Base-by-base conservation (phyloP, 2,888 invertebrate genomes). In the Panzeria rudis region DNA sequence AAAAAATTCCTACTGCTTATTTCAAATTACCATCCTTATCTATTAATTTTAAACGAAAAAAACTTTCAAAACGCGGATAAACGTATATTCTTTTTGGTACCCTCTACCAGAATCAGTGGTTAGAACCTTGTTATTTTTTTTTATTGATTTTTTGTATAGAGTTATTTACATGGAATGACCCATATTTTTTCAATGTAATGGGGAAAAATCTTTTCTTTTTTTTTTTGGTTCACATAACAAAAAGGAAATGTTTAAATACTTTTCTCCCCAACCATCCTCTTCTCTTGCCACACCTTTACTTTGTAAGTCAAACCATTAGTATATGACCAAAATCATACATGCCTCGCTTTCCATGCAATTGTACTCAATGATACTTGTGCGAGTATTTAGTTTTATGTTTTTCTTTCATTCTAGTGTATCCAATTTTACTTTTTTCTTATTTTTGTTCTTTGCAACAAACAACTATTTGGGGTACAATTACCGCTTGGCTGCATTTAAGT, bases 381-480 rank as follows among this genome's bases (percentile, higher is more conserved):
- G 35, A 72, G 44, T 66, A 56, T 66, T 56, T 32, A 56, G 47
- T 69, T 62, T 76, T 54, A 47, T 71, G 44, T 76, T 61, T 68
- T 80, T 75, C 50, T 69, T 72, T 75, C 66, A 62, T 82, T 82
- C 61, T 75, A 20, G 68, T 68, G 61, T 41, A 68, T 68, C 44
- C 68, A 69, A 17, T 62, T 68, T 68, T 50, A 15, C 6, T n/a
- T 62, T 47, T 44, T 35, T 25, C 64, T 62, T 44, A 56, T 35
- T 62, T 56, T 23, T 66, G 23, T 17, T 52, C 41, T 78, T 68
- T 80, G 64, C 72, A 72, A 80, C 79, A 72, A 66, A 68, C 75
- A 75, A 79, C 84, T 84, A 84, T 84, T 79, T 84, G 75, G 79
- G 84, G 79, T 79, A 84, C 69, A 84, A 84, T 84, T 84, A 84